These are phyloP conservation scores for Lepidotrigona ventralis DNA, from an alignment of 1,140 invertebrate species.

Conservation along the genomic window DNA sequence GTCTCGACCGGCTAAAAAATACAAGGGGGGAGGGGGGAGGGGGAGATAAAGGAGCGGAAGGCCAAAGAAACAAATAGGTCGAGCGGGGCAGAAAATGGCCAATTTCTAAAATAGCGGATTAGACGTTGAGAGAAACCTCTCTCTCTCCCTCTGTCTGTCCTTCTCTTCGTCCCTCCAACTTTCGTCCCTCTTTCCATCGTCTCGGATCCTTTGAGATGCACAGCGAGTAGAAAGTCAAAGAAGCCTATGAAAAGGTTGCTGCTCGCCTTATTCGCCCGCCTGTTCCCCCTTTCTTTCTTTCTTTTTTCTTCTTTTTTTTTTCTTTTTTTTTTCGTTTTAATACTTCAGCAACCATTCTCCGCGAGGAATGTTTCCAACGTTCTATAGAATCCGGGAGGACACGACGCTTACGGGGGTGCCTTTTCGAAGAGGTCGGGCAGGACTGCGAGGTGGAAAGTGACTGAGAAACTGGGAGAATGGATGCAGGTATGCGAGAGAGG, in stretches of 20 bases:
- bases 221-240: constrained; percentile 38
- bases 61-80: neutral
- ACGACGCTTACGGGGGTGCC: neutral
- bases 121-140: neutral
- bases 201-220: constrained; percentile 49
- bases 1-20: neutral
- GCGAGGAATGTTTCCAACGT: constrained; percentile 45
- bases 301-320: constrained; percentile 1
- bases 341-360: constrained; percentile 48
- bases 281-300: neutral
- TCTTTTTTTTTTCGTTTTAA: constrained; percentile 37
- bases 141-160: neutral
- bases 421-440: neutral
- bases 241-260: constrained; percentile 49
- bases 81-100: constrained; percentile 39
- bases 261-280: constrained; percentile 12
- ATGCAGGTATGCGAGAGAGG: constrained; percentile 22
- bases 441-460: constrained; percentile 10
- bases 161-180: too few relatives aligned
- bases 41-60: neutral
- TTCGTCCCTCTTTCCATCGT: neutral
- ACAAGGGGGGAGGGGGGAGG: rapidly evolving
- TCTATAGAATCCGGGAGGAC: constrained; percentile 38
- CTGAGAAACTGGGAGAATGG: constrained; percentile 20
- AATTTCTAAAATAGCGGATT: constrained; percentile 44